Base-by-base conservation (phyloP, 2,888 invertebrate genomes). In the Phyllotreta striolata region DNA sequence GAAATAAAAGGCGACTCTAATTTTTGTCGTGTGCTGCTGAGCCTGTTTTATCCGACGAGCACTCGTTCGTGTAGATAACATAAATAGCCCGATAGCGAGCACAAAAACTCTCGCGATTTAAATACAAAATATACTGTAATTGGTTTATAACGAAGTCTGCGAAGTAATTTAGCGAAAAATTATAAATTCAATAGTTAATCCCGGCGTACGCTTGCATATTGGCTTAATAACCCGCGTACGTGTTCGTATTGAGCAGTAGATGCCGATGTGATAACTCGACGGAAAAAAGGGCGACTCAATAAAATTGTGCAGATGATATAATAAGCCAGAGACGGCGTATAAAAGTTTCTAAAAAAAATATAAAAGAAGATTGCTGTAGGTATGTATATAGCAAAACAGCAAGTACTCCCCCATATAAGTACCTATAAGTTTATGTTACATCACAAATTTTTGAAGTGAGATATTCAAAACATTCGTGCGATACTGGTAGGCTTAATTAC, bases 51-150 rank as follows among this genome's bases (percentile, higher is more conserved):
- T 41, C 10, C 41, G 41, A 41, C 9, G 10, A 41, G 41, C 41
- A 41, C 10, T 41, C 9, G 41, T 41, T 24, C 24, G 24, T 4
- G 24, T 24, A 24, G 24, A 24, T 24, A 24, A 24, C 24, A 24
- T 24, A 24, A 24, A 24, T 24, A 24, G 24, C 24, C 24, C 24
- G 7, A 12, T 44, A 14, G n/a, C 10, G 14, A 44, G 44, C 44
- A 44, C 10, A 44, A 44, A 44, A 44, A 7, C 44, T 4, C 24
- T 24, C 6, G 14, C 44, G 14, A 44, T 44, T 44, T 44, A 44
- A 44, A 44, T 44, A 44, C 7, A 44, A 44, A 44, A 44, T 44
- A 44, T 44, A 44, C 44, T 44, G 44, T 44, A 44, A 44, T 44
- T 44, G 14, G 44, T 44, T 44, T 44, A n/a, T 44, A 44, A 44